Base-by-base conservation (phyloP, 1,140 invertebrate species). In the Parasteatoda tepidariorum region DNA sequence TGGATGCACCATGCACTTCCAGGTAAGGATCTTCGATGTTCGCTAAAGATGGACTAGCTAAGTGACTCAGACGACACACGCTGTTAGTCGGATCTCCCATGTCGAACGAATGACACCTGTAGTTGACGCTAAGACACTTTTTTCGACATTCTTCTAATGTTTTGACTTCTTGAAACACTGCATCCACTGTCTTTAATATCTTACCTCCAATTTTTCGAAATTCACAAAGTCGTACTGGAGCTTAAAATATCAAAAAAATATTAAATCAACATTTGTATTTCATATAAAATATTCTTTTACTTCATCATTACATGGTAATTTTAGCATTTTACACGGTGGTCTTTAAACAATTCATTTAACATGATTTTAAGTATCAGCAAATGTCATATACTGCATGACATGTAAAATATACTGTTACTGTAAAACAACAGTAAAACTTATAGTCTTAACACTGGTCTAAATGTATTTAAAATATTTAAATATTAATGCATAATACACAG, bases 141-240 rank as follows among this genome's bases (percentile, higher is more conserved):
- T 96, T 94, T 64, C 95, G 92, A 85, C 91, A 92, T 89, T 96
- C 95, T 82, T 96, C 95, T 67, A 95, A 91, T 3, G 93, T 95
- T 83, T 93, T 93, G 0, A 97, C 93, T 86, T 96, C 95, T 90
- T 96, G 88, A 74, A 87, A 97, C 6, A 97, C 96, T 3, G 95
- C 95, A 87, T 98, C 96, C 2, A 97, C 96, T 0, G 96, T 97
- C 89, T 98, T 97, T 34, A 97, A 89, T 85, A 97, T 97, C 78
- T 94, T 92, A 0, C 95, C 95, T 33, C 92, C 92, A 85, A 97
- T 91, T 86, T 95, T 95, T 88, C 96, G 95, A 90, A 97, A 97
- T 88, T 97, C 95, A 89, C 96, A 98, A 57, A 97, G 71, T 38
- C 85, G 85, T 13, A 86, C 85, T 13, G 87, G 85, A 31, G 88